phyloP scores from a whole-genome alignment of 1,140 invertebrate species.

The Caenorhabditis tropicalis region DNA sequence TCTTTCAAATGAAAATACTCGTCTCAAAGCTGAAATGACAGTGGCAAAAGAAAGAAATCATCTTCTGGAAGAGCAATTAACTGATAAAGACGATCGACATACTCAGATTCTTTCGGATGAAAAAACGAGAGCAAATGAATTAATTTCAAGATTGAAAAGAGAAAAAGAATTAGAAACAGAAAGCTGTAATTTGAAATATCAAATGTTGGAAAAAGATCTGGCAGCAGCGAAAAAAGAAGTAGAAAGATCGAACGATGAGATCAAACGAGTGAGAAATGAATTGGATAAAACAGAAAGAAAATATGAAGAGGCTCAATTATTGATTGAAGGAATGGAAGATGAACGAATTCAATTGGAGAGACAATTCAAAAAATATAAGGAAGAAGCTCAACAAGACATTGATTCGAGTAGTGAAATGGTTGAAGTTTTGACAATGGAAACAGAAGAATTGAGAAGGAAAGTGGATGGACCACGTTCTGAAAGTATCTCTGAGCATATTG shows the following conservation, averaged over 20 bases:
- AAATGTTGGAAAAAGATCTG: constrained; percentile 54
- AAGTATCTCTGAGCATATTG: constrained; percentile 58
- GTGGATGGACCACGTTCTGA: constrained; percentile 53
- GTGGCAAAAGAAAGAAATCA: constrained; percentile 56
- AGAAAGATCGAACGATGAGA: constrained; percentile 49
- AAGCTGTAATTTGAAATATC: constrained; percentile 55
- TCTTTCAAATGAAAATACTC: constrained; percentile 51
- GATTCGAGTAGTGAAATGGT: constrained; percentile 57
- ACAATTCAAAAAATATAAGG: constrained; percentile 52
- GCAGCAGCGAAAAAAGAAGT: constrained; percentile 17
- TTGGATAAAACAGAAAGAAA: constrained; percentile 53
- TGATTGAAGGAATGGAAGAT: constrained; percentile 48
- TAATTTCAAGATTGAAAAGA: constrained; percentile 50
- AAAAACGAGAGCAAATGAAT: constrained; percentile 49
- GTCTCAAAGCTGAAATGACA: constrained; percentile 57
- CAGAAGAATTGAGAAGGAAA: constrained; percentile 49
- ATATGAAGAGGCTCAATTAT: constrained; percentile 14
- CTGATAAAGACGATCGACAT: constrained; percentile 51
- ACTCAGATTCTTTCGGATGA: constrained; percentile 57
- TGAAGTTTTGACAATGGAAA: constrained; percentile 50
- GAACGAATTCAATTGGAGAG: constrained; percentile 41
- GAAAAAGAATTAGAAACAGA: constrained; percentile 59
- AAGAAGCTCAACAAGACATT: constrained; percentile 60
- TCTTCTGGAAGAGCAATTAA: constrained; percentile 55
- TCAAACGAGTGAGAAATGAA: constrained; percentile 27